phyloP scores from a whole-genome alignment of 2,797 vertebrate species.

The Oceanodroma leucorhoa region DNA sequence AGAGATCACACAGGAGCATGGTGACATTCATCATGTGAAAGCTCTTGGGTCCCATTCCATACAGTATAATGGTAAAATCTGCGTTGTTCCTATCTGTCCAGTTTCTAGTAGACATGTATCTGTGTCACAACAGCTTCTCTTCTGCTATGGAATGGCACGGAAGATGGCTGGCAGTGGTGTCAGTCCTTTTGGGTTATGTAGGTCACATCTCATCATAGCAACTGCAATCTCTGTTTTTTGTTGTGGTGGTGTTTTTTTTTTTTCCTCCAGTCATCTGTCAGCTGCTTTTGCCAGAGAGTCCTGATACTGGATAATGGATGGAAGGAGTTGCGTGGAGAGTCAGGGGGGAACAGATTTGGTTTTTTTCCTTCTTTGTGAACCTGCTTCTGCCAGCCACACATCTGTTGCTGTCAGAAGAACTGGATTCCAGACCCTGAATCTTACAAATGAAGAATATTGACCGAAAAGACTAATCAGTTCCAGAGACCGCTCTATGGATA shows the following conservation, averaged over 20 bases:
- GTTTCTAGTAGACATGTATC: background rate
- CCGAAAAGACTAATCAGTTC: background rate
- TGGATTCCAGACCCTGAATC: background rate
- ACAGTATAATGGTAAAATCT: background rate
- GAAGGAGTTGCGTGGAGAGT: background rate
- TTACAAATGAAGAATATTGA: background rate
- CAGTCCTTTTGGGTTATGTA: background rate
- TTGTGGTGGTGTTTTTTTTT: background rate
- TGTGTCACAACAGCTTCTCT: background rate
- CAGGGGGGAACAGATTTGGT: rapidly evolving
- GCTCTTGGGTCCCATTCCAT: background rate
- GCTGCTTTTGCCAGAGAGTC: background rate
- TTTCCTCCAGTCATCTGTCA: background rate
- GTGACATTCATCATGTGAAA: background rate
- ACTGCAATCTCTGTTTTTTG: background rate
- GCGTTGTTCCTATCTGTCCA: rapidly evolving
- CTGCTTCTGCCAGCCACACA: background rate
- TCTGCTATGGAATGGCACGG: background rate
- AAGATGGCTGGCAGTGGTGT: background rate
- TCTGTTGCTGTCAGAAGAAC: background rate
- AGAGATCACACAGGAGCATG: background rate
- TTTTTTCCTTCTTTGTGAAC: background rate
- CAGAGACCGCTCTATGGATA: background rate
- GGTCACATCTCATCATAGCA: background rate
- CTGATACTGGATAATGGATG: background rate